Evolutionary conservation across 2,888 invertebrate species (phyloP), one percentile per base, ranked within the genome.

Genomic region (Dryococelus australis): DNA sequence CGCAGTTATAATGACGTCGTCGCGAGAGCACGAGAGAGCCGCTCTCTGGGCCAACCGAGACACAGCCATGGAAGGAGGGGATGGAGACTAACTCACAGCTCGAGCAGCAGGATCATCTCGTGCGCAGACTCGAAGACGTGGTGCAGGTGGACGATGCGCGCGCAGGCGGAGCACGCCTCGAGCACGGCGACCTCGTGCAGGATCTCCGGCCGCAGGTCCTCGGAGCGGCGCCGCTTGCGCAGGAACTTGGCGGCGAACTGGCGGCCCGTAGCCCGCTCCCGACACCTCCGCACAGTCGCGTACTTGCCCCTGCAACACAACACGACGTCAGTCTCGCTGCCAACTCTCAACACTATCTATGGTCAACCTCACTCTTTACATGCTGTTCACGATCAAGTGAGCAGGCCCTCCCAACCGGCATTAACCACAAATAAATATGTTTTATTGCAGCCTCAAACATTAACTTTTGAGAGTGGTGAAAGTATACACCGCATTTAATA

Each of bases 51-150:
- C n/a, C n/a, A n/a, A n/a, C n/a, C n/a, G n/a, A n/a, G n/a, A n/a
- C n/a, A 12, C 9, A 47, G 12, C 65, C 13, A 9, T 65, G 65
- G 65, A 24, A 13, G 24, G 10, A 20, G 5, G 24, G 65, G 20
- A 65, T 8, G 24, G 24, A 6, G 47, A 51, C 83, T n/a, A n/a
- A 92, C 94, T 94, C 91, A 95, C 95, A 94, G 92, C 91, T 95
- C 95, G 84, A 95, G 93, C 89, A 95, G 93, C 87, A 95, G 92
- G 87, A 95, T 93, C 91, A 94, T 93, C 91, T 95, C 95, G 86
- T 92, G 92, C 88, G 92, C 92, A 13, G 94, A 94, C 90, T 95
- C 95, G 91, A 93, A 95, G 83, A 95, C 94, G 90, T 94, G 94
- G 89, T 94, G 93, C 86, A 95, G 92, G 80, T 93, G 93, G 24